Evolutionary conservation across 2,113 vertebrate species (phyloP).

Genomic region (Paratilapia polleni): DNA sequence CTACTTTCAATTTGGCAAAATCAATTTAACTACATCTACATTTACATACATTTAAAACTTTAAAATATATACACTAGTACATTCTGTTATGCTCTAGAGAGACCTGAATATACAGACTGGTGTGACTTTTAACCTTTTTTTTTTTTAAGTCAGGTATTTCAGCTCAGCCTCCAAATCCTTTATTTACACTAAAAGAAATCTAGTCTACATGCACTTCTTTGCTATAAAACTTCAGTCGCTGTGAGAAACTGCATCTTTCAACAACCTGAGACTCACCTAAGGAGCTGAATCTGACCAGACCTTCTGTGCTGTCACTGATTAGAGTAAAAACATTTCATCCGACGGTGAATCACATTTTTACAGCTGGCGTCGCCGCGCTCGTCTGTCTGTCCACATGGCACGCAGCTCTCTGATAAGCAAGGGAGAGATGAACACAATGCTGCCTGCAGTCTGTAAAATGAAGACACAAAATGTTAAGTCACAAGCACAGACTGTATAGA

Average conservation of each 20-base stretch:
- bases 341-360: constrained; percentile 40
- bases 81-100: constrained; percentile 24
- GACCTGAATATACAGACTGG: constrained; percentile 12
- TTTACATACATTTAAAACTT: constrained; percentile 50
- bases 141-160: not conserved
- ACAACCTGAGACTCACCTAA: constrained; percentile 9
- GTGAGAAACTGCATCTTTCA: not conserved
- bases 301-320: not conserved
- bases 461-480: not conserved
- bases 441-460: constrained; percentile 85
- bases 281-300: not conserved
- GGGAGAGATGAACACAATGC: constrained; percentile 88
- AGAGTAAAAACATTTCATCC: not conserved
- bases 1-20: constrained; percentile 14
- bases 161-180: not conserved
- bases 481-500: not conserved
- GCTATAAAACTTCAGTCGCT: no score
- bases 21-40: constrained; percentile 15
- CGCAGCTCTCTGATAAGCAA: constrained; percentile 84
- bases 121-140: not conserved
- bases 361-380: constrained; percentile 63
- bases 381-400: constrained; percentile 79
- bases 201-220: not conserved
- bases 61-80: constrained; percentile 47
- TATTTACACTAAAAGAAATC: not conserved